Evolutionary conservation across 2,797 vertebrate species (phyloP), one percentile per base, ranked within the genome.

Genomic region (Poecilia wingei): DNA sequence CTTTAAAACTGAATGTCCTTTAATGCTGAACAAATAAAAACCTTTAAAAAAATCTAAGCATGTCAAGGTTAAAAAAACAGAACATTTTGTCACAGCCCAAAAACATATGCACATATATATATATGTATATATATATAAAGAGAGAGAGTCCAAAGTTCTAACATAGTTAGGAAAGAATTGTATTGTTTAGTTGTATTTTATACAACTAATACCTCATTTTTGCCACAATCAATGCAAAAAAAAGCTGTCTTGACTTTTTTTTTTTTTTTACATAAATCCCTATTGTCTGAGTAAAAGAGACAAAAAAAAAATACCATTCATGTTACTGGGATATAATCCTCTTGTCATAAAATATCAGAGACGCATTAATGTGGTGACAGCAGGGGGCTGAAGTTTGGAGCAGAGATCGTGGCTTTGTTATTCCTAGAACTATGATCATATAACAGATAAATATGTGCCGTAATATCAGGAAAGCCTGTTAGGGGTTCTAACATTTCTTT

Each of bases 341-440:
- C 43, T 59, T 8, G 16, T 36, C 20, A 36, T 2, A 49, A 73
- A 75, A 51, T 73, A 71, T 55, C 47, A 80, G 51, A 47, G 33
- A 70, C 4, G 4, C 39, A 31, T 51, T 49, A 74, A 61, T 43
- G 13, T 64, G 9, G 45, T 43, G 47, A 25, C 51, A 47, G n/a
- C 28, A 49, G 10, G 28, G 10, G 43, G 46, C 16, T 57, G 46
- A 18, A 39, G 57, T 45, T 69, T 59, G 20, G 46, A 57, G 36
- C 45, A 71, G n/a, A 79, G 43, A 31, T 66, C 28, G 51, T 39
- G 59, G 3, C 31, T 59, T 61, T 68, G 33, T 59, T 66, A 43
- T 78, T 79, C 53, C 36, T 33, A 31, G 39, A 74, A 82, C 20
- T 74, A 43, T 77, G 53, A 79, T 61, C 74, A 74, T 49, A 70